Percentiles rank a stretch among this genome's conserved stretches.
phyloP scores from a whole-genome alignment of 2,113 vertebrate species.

The Scatophagus argus region DNA sequence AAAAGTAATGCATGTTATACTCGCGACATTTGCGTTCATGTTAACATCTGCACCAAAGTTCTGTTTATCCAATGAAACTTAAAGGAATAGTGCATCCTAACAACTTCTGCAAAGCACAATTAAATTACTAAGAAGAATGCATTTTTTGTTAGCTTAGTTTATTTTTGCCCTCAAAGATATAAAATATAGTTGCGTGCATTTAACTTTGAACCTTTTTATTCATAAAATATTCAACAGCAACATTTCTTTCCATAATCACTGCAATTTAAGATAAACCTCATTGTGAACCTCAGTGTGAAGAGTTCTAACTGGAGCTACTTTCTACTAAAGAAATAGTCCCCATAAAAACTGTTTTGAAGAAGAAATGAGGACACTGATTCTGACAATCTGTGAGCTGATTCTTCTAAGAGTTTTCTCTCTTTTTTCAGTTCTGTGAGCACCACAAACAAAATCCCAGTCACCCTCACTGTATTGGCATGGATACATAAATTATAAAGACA shows the following conservation, averaged over 20 bases:
- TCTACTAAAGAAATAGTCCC: neutral
- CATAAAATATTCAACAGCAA: neutral
- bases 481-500: neutral
- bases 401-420: neutral
- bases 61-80: neutral
- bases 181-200: too few relatives aligned
- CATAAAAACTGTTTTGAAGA: neutral
- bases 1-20: neutral
- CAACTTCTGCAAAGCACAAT: neutral
- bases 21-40: neutral
- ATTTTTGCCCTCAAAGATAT: too few relatives aligned
- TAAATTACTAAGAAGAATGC: neutral
- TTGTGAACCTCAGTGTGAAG: too few relatives aligned
- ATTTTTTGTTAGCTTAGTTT: neutral
- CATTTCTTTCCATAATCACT: neutral
- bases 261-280: too few relatives aligned
- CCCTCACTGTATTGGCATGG: neutral
- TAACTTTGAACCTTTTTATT: neutral
- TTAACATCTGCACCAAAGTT: neutral
- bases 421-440: neutral
- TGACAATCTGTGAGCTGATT: too few relatives aligned
- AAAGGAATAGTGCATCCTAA: neutral
- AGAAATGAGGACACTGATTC: neutral
- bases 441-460: too few relatives aligned
- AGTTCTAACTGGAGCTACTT: neutral